Evolutionary conservation across 2,888 invertebrate genomes (phyloP).

Genomic region (Cinara cedri): DNA sequence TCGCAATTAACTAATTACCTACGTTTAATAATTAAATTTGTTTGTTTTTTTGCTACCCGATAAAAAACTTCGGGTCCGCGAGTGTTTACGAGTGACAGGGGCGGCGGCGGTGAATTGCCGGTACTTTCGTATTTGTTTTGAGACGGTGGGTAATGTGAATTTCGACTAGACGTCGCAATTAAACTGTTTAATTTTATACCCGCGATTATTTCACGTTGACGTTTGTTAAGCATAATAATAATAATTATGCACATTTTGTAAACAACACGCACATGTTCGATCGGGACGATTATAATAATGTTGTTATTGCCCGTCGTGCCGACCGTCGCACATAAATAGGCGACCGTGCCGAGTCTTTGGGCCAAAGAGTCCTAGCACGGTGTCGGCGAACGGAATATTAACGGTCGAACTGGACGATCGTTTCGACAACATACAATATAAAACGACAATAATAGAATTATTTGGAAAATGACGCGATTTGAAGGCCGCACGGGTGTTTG

Average conservation of each 20-base stretch:
- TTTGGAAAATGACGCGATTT: neutral
- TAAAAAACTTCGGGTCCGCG: too few relatives aligned
- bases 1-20: too few relatives aligned
- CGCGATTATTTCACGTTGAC: neutral
- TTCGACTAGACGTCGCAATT: neutral
- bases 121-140: neutral
- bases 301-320: too few relatives aligned
- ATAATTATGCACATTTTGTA: neutral
- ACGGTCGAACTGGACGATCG: too few relatives aligned
- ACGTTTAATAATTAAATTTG: too few relatives aligned
- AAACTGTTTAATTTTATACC: conserved; percentile 10
- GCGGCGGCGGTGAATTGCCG: neutral
- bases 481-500: neutral
- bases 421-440: too few relatives aligned
- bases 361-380: neutral
- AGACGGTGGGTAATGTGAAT: conserved; percentile 1
- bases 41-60: too few relatives aligned
- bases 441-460: neutral
- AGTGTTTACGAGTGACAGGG: too few relatives aligned
- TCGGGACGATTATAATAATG: neutral
- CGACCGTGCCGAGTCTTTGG: neutral
- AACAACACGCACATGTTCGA: conserved; percentile 21
- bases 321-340: neutral
- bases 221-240: too few relatives aligned
- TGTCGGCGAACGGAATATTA: neutral